Percentiles rank a stretch among this genome's conserved stretches.
These are phyloP conservation scores for Calidris pugnax DNA, from an alignment of 2,113 vertebrate species.

Conservation along the genomic window DNA sequence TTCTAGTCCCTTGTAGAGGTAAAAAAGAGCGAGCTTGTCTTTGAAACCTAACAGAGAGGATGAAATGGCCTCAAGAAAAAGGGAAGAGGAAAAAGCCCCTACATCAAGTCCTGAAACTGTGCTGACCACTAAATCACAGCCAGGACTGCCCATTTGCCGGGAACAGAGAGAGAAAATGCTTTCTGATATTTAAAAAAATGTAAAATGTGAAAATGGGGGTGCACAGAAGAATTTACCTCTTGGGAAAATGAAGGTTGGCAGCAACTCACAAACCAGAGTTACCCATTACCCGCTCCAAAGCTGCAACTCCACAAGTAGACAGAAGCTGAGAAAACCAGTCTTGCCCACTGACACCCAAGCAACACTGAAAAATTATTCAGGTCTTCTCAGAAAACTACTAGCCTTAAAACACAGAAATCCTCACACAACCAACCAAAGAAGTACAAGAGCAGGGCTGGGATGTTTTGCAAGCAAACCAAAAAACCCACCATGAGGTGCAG, in stretches of 20 bases:
- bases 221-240: not conserved
- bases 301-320: not conserved
- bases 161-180: not conserved
- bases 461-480: not conserved
- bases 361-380: not conserved
- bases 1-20: not conserved
- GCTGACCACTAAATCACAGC: not conserved
- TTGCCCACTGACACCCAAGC: not conserved
- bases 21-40: not conserved
- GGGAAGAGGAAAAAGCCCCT: not conserved
- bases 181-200: not conserved
- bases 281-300: not conserved
- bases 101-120: not conserved
- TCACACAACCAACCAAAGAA: not conserved
- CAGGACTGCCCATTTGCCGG: not conserved
- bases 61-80: not conserved
- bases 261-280: not conserved
- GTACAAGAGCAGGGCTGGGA: not conserved
- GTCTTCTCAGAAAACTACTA: not conserved
- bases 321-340: not conserved
- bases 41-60: not conserved
- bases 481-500: rapidly evolving
- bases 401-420: not conserved
- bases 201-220: not conserved
- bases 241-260: not conserved